Conservation (phyloP, 2,888 invertebrate species). For the Arctia plantaginis region DNA sequence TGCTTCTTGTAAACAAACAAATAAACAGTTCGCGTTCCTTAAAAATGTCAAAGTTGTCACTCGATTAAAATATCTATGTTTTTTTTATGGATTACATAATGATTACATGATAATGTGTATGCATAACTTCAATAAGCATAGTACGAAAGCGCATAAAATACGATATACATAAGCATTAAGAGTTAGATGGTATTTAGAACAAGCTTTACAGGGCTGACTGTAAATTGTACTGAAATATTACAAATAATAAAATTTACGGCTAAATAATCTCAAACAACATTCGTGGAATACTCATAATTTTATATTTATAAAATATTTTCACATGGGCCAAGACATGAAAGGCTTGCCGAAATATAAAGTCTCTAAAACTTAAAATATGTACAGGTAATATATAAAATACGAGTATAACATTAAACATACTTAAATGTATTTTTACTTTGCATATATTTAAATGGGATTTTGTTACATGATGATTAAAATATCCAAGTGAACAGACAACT, state of each 20-base stretch:
- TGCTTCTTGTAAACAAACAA: no score
- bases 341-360: not conserved
- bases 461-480: not conserved
- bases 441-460: not conserved
- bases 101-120: not conserved
- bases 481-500: no score
- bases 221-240: not conserved
- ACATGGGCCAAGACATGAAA: not conserved
- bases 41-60: no score
- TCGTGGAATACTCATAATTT: not conserved
- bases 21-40: no score
- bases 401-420: not conserved
- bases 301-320: not conserved
- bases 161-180: no score
- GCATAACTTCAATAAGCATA: no score
- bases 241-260: not conserved
- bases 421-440: not conserved
- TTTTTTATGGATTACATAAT: no score
- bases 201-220: rapidly evolving
- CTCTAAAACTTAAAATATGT: not conserved
- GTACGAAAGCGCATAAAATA: no score
- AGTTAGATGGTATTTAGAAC: not conserved
- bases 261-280: not conserved
- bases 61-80: no score
- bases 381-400: not conserved